phyloP scores from a whole-genome alignment of 1,140 invertebrate genomes.

The Thrips palmi region DNA sequence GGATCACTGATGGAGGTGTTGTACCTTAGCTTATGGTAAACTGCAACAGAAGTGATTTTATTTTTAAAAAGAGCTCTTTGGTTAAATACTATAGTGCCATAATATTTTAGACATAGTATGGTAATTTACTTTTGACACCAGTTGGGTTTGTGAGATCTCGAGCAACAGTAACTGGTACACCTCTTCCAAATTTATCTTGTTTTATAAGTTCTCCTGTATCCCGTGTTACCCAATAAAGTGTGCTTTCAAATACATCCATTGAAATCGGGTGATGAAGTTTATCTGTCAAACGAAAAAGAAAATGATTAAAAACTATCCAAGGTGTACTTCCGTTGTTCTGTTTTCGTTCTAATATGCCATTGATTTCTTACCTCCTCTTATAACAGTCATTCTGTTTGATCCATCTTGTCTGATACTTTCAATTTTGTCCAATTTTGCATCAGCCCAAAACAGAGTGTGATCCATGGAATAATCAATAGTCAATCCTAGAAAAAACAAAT shows the following conservation, averaged over 20 bases:
- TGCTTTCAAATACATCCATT: constrained; percentile 83
- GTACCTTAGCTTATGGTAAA: constrained; percentile 62
- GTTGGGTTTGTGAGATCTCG: constrained; percentile 64
- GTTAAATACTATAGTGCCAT: not conserved
- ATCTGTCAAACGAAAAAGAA: constrained; percentile 23
- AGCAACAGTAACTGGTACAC: constrained; percentile 65
- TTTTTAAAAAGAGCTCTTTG: not conserved
- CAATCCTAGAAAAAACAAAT: too few species aligned
- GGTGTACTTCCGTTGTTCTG: too few species aligned
- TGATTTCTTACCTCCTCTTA: constrained; percentile 33
- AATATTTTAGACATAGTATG: not conserved
- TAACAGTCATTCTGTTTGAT: constrained; percentile 46
- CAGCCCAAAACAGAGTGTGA: constrained; percentile 86
- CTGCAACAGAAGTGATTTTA: constrained; percentile 21
- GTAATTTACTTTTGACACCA: constrained; percentile 51
- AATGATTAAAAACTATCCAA: too few species aligned
- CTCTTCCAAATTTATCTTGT: constrained; percentile 91
- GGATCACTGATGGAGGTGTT: constrained; percentile 53
- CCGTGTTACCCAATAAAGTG: constrained; percentile 73
- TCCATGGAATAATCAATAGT: constrained; percentile 80
- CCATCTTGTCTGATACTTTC: constrained; percentile 79
- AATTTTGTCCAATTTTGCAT: constrained; percentile 84
- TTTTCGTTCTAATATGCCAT: too few species aligned
- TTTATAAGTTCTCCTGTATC: constrained; percentile 64
- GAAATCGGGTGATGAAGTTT: constrained; percentile 61